These are phyloP conservation scores for Climacteris rufus DNA, from an alignment of 2,113 vertebrate genomes.

Conservation along the genomic window DNA sequence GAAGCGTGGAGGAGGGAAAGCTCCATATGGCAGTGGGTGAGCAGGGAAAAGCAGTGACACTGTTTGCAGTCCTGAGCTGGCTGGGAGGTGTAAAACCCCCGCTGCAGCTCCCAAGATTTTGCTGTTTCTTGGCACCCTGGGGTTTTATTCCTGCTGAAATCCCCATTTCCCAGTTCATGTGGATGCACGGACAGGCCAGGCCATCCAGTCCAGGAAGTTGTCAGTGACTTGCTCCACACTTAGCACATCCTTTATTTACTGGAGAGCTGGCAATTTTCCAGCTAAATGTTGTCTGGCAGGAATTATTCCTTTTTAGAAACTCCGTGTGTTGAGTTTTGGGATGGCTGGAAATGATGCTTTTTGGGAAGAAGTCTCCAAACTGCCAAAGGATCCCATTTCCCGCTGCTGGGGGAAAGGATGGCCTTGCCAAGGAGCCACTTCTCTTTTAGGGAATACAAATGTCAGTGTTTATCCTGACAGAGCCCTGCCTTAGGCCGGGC, in stretches of 20 bases:
- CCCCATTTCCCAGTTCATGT: accelerated
- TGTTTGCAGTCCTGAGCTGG: neutral
- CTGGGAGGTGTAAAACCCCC: neutral
- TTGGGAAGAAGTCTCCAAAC: neutral
- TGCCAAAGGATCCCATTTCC: neutral
- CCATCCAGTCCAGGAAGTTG: neutral
- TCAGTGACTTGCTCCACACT: neutral
- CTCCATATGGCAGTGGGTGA: neutral
- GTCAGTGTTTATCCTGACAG: too few species aligned
- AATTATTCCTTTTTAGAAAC: neutral
- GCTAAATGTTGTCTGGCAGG: neutral
- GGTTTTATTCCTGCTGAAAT: neutral
- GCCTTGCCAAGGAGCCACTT: neutral
- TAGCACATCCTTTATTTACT: neutral
- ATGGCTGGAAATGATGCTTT: neutral
- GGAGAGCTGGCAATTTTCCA: neutral
- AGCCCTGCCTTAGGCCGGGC: accelerated
- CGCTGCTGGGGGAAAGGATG: neutral
- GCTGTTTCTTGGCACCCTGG: accelerated
- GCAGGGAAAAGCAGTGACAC: neutral
- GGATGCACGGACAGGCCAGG: neutral
- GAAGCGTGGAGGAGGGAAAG: neutral
- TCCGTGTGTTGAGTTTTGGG: neutral
- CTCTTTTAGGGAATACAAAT: neutral
- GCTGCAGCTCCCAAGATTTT: accelerated